Evolutionary conservation across 2,888 invertebrate genomes (phyloP).

Genomic region (Antheraea assamensis): DNA sequence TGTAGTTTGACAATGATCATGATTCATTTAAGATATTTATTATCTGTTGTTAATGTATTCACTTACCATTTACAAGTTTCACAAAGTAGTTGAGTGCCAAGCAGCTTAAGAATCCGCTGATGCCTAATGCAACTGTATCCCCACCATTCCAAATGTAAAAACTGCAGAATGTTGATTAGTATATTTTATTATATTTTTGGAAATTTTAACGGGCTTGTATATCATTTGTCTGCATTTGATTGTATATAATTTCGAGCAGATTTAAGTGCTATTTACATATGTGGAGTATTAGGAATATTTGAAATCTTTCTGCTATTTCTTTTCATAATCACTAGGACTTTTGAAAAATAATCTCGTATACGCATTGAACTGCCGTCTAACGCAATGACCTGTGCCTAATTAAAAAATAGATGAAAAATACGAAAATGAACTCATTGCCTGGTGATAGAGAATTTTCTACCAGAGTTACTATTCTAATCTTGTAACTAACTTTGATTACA

Average conservation of each 20-base stretch:
- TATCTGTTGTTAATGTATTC: neutral
- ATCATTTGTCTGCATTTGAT: too few relatives aligned
- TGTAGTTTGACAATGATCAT: neutral
- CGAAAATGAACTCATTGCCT: too few relatives aligned
- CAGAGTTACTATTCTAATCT: neutral
- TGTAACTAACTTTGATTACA: too few relatives aligned
- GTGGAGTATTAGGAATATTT: too few relatives aligned
- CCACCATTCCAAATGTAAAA: constrained; percentile 54
- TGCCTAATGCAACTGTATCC: constrained; percentile 43
- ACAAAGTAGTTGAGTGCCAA: constrained; percentile 56
- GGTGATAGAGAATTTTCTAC: too few relatives aligned
- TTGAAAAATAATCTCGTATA: too few relatives aligned
- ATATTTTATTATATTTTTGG: neutral
- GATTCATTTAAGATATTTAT: neutral
- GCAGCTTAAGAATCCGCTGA: constrained; percentile 44
- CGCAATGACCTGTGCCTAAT: neutral
- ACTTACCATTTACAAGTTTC: constrained; percentile 57
- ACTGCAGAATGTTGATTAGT: constrained; percentile 25
- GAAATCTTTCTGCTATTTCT: too few relatives aligned
- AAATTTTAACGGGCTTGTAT: neutral
- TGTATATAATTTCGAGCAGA: neutral
- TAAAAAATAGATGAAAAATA: neutral
- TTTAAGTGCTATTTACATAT: neutral
- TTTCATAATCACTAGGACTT: too few relatives aligned
- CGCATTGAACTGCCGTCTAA: too few relatives aligned